Evolutionary conservation across 2,888 invertebrate species (phyloP).

Genomic region (Halocaridina rubra): DNA sequence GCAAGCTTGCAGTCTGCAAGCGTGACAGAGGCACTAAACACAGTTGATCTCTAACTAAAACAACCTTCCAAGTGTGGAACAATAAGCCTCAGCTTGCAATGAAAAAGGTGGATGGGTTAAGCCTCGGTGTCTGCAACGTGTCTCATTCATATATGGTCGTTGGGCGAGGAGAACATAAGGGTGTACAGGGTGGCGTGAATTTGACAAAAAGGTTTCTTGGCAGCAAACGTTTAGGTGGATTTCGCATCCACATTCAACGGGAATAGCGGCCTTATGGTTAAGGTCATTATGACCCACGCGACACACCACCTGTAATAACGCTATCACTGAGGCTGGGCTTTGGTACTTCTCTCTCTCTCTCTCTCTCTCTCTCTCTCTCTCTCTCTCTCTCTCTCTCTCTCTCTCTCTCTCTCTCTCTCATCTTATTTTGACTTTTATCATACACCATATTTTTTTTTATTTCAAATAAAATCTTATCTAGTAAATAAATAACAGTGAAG

Average conservation of each 20-base stretch:
- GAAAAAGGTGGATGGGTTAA: not conserved
- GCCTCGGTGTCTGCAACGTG: not conserved
- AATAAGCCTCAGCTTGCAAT: too few relatives aligned
- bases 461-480: too few relatives aligned
- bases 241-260: not conserved
- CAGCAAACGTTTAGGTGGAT: not conserved
- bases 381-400: not conserved
- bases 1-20: conserved; percentile 4
- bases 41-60: not conserved
- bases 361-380: not conserved
- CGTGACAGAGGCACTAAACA: not conserved
- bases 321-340: conserved; percentile 3
- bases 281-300: not conserved
- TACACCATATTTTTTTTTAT: too few relatives aligned
- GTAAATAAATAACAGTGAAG: too few relatives aligned
- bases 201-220: conserved; percentile 1
- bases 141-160: conserved; percentile 32
- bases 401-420: not conserved
- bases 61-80: too few relatives aligned
- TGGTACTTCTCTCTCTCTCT: not conserved
- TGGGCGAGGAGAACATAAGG: conserved; percentile 23
- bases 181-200: not conserved
- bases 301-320: conserved; percentile 19
- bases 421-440: not conserved
- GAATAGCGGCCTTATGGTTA: not conserved